Conservation (phyloP, 2,113 vertebrate species). For the Mobula birostris region DNA sequence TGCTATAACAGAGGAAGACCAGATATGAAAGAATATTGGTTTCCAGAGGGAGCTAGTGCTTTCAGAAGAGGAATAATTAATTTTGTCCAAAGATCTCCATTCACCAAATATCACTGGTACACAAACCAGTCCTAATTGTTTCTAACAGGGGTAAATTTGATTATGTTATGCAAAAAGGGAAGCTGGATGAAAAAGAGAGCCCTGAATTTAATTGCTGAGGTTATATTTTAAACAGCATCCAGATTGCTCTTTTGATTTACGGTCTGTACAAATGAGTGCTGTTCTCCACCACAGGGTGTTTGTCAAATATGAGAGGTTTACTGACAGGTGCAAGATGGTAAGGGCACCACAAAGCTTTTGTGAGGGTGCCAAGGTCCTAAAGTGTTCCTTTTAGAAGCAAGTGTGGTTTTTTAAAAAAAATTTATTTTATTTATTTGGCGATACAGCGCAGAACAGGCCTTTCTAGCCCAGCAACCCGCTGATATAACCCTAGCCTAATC, state of each 20-base stretch:
- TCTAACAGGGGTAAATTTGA: background rate
- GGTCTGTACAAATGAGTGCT: background rate
- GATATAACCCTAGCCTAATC: too few relatives aligned
- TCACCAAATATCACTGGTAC: background rate
- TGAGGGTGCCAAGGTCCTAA: background rate
- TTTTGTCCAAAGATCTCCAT: background rate
- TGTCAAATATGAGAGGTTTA: background rate
- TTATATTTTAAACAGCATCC: background rate
- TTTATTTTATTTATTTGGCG: too few relatives aligned
- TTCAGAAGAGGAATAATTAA: background rate
- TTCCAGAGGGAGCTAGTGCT: background rate
- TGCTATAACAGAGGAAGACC: background rate
- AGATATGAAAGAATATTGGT: too few relatives aligned
- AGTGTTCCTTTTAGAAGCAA: too few relatives aligned
- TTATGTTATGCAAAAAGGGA: too few relatives aligned
- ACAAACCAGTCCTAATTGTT: background rate
- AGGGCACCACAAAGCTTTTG: background rate
- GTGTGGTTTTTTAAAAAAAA: too few relatives aligned
- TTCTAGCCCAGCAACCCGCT: too few relatives aligned
- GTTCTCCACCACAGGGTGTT: background rate
- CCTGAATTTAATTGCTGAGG: background rate
- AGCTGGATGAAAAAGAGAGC: background rate
- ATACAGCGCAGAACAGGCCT: too few relatives aligned
- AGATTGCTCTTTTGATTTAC: background rate
- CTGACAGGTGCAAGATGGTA: background rate